Evolutionary conservation across 2,888 invertebrate species (phyloP).

Genomic region (Tyria jacobaeae): DNA sequence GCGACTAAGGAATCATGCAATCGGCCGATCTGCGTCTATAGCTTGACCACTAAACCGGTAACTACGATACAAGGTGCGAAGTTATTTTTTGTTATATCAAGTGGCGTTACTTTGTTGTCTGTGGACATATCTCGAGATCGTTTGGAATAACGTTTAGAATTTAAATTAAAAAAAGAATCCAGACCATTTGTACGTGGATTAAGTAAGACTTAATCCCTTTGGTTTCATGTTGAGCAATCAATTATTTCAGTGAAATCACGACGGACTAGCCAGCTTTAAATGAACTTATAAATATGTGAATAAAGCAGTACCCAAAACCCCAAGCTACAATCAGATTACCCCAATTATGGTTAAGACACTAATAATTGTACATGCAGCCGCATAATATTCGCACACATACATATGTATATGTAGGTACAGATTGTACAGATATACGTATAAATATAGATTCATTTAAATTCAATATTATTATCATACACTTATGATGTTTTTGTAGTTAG

Average conservation of each 20-base stretch:
- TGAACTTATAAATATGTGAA: no score
- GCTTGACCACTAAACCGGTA: conserved; percentile 73
- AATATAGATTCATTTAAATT: no score
- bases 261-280: no score
- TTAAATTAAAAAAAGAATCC: no score
- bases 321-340: no score
- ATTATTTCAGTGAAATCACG: not conserved
- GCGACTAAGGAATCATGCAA: conserved; percentile 44
- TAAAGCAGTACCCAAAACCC: no score
- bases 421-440: no score
- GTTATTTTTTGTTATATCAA: conserved; percentile 1
- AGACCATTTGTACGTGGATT: not conserved
- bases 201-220: not conserved
- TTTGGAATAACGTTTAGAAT: not conserved
- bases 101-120: not conserved
- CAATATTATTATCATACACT: not conserved
- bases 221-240: not conserved
- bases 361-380: no score
- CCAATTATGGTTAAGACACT: no score
- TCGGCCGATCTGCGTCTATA: conserved; percentile 73
- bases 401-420: no score
- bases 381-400: no score
- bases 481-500: not conserved
- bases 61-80: not conserved
- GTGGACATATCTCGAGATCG: not conserved